Conservation (phyloP, 30 jellyfish, hydroid and myxozoan species). For the Hydra vulgaris region DNA sequence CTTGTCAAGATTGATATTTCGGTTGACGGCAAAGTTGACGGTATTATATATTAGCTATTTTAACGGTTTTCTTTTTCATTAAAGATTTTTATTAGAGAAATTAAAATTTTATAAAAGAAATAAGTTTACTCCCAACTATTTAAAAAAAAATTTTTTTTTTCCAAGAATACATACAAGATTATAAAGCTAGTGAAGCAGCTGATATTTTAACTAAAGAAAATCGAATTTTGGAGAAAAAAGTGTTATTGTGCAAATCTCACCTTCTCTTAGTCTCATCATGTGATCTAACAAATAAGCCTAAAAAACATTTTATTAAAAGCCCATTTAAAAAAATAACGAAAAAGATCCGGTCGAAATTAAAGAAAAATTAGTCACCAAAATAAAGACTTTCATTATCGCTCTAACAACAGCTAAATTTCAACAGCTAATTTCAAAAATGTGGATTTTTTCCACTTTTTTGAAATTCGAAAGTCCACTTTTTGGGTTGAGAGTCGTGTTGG, state of each 20-base stretch:
- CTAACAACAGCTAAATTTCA: too few relatives aligned
- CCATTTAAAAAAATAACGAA: not conserved
- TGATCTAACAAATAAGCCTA: not conserved
- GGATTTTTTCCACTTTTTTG: too few relatives aligned
- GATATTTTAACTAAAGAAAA: constrained; percentile 64
- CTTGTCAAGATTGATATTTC: constrained; percentile 50
- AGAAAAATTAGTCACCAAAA: not conserved
- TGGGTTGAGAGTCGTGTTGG: not conserved
- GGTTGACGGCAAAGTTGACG: not conserved
- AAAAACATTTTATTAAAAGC: not conserved
- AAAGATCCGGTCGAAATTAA: not conserved
- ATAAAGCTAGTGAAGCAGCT: constrained; percentile 59
- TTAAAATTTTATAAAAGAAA: too few relatives aligned
- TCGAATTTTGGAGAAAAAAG: constrained; percentile 64
- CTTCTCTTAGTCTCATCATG: constrained; percentile 40
- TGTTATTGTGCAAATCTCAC: constrained; percentile 81
- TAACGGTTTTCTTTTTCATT: too few relatives aligned
- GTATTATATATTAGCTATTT: too few relatives aligned
- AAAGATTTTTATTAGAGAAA: too few relatives aligned
- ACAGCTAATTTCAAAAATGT: too few relatives aligned
- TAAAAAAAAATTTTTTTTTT: not conserved
- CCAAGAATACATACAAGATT: constrained; percentile 62
- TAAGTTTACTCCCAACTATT: too few relatives aligned
- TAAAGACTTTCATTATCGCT: too few relatives aligned
- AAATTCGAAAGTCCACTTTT: too few relatives aligned